Base-by-base conservation (phyloP, 2,888 invertebrate species). In the Ctena decussata region DNA sequence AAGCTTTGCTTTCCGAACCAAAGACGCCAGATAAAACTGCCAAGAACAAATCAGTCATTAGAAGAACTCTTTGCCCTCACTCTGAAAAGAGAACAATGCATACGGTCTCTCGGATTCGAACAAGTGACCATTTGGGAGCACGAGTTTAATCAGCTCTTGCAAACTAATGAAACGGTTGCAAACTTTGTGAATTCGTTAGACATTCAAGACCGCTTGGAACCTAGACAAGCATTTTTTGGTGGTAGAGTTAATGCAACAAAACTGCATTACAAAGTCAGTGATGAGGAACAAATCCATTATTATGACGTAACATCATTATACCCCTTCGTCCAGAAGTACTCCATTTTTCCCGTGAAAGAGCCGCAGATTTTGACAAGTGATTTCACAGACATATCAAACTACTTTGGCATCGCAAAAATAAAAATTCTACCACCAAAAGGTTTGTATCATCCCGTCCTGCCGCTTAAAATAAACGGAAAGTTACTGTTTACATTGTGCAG, bases 321-420 rank as follows among this genome's bases (percentile, higher is more conserved):
- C 30, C 57, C 57, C 24, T 76, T 24, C 30, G 49, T 44, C 8
- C 65, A 74, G 11, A 80, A 74, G 41, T 80, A 80, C 32, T 37
- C 37, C 30, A 44, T 6, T 18, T 80, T 44, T 35, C 80, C 74
- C 21, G 70, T 80, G 21, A 57, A 72, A 8, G 73, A 80, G 30
- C 80, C 80, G 21, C 8, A 57, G 18, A 76, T 81, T 15, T 46
- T 81, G 44, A 76, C 75, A 0, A 18, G 15, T 15, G 41, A 80
- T 30, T 80, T 80, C 37, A 21, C 44, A 69, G 37, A 30, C n/a
- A 65, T 74, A 18, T 15, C 2, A n/a, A 11, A 65, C 6, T 74
- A 74, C 46, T 80, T 80, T 35, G 80, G 80, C n/a, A 65, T 80
- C 24, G 80, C 74, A 46, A 80, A 80, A 46, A 30, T 80, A 8